Conservation (phyloP, 1,140 invertebrate species). For the Drosophila insularis region DNA sequence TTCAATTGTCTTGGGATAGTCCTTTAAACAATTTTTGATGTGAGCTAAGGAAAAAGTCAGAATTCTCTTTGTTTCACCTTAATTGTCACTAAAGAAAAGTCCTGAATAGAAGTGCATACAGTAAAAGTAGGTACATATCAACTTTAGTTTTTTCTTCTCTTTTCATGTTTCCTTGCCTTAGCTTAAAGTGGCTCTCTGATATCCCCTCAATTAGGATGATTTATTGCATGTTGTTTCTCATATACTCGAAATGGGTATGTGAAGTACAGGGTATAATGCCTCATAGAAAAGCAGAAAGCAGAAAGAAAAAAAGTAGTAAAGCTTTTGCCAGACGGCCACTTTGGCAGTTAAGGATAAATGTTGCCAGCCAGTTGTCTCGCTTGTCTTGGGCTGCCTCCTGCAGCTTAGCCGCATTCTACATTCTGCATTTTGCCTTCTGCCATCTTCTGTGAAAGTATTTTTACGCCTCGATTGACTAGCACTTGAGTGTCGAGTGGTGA, state of each 20-base stretch:
- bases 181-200: not conserved
- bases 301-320: not conserved
- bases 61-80: too few relatives aligned
- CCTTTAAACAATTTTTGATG: too few relatives aligned
- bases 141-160: not conserved
- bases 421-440: constrained; percentile 14
- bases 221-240: not conserved
- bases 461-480: constrained; percentile 53
- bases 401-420: not conserved
- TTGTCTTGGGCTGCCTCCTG: not conserved
- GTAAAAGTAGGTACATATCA: too few relatives aligned
- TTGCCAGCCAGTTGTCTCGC: not conserved
- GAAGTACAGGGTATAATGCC: not conserved
- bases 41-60: too few relatives aligned
- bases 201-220: not conserved
- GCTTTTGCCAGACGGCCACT: not conserved
- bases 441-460: constrained; percentile 33
- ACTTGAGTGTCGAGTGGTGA: constrained; percentile 32
- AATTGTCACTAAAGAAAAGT: too few relatives aligned
- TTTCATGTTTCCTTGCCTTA: not conserved
- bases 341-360: not conserved
- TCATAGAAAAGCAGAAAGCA: too few relatives aligned
- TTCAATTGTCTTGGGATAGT: too few relatives aligned
- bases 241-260: not conserved
- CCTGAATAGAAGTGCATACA: too few relatives aligned